Evolutionary conservation across 2,113 vertebrate genomes (phyloP), one percentile per base, ranked within the genome.

Genomic region (Pollimyrus isidori): DNA sequence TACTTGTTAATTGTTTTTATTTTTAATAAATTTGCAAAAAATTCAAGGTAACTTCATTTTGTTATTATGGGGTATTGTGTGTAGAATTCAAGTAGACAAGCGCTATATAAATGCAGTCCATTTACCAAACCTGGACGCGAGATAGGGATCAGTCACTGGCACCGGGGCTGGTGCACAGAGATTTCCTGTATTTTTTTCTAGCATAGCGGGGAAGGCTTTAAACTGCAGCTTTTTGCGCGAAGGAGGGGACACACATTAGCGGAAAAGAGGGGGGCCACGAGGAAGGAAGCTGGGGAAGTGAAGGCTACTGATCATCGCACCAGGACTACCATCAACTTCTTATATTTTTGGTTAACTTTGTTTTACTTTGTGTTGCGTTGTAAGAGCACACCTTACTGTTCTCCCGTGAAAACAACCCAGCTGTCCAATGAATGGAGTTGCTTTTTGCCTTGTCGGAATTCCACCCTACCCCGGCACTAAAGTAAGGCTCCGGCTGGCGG

Each of bases 371-470:
- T 58, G n/a, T 73, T 49, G 9, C 1, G 52, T 86, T 26, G 35
- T 76, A 73, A 2, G 56, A 76, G 17, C 46, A 56, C 88, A 50
- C 88, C 58, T 48, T 39, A 30, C 90, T 21, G 84, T 80, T 90
- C 87, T 91, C 89, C 65, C 90, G 91, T 0, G 91, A 88, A 90
- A 91, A 87, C 91, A 91, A 92, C 93, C 90, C 87, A 90, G 90
- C 92, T 92, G 88, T 89, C 96, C 94, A 96, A 98, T 98, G 98
- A 98, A 98, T 98, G 98, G 97, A 96, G 97, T 98, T 95, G 95
- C 97, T 91, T 98, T 98, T 93, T 98, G 97, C 95, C 97, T 98
- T 94, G 97, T 99, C 96, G 97, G 98, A 94, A 97, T 97, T 93
- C 97, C 97, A n/a, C 97, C 97, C 90, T 94, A 93, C 88, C 91